Conservation (phyloP, 2,888 invertebrate genomes). For the Ditylenchus weischeri region DNA sequence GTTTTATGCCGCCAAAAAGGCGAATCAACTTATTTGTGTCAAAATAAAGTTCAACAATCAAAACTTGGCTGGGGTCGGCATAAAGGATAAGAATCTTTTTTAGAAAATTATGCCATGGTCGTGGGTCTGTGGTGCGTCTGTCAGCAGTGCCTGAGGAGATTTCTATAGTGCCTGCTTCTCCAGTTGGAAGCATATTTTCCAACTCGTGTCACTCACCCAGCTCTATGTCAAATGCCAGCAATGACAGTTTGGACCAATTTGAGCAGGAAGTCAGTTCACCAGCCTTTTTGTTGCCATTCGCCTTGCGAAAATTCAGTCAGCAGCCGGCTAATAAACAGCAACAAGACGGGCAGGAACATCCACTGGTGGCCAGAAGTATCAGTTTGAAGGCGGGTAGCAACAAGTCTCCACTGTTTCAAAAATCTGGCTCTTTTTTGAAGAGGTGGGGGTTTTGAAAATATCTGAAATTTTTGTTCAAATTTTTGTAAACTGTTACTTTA, state of each 20-base stretch:
- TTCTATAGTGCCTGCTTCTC: constrained; percentile 10
- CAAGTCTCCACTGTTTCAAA: constrained; percentile 5
- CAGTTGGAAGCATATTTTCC: constrained; percentile 14
- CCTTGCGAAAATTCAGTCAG: background rate
- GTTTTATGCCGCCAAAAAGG: too few species aligned
- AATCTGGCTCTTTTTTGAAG: constrained; percentile 7
- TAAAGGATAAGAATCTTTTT: too few species aligned
- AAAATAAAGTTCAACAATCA: too few species aligned
- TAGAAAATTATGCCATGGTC: constrained; percentile 13
- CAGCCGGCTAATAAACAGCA: background rate
- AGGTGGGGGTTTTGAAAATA: background rate
- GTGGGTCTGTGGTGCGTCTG: constrained; percentile 18
- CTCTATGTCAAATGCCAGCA: constrained; percentile 14
- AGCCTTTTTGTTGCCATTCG: too few species aligned
- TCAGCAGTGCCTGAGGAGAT: constrained; percentile 5
- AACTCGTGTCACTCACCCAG: background rate
- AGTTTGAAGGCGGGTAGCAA: background rate
- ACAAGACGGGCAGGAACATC: background rate
- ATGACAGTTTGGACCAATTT: constrained; percentile 9
- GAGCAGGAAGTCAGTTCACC: background rate
- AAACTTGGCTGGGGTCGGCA: too few species aligned
- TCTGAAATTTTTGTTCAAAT: too few species aligned
- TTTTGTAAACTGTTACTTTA: too few species aligned
- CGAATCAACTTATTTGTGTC: too few species aligned
- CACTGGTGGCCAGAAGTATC: constrained; percentile 3